These are phyloP conservation scores for Struthio camelus DNA, from an alignment of 2,113 vertebrate species.

Conservation along the genomic window DNA sequence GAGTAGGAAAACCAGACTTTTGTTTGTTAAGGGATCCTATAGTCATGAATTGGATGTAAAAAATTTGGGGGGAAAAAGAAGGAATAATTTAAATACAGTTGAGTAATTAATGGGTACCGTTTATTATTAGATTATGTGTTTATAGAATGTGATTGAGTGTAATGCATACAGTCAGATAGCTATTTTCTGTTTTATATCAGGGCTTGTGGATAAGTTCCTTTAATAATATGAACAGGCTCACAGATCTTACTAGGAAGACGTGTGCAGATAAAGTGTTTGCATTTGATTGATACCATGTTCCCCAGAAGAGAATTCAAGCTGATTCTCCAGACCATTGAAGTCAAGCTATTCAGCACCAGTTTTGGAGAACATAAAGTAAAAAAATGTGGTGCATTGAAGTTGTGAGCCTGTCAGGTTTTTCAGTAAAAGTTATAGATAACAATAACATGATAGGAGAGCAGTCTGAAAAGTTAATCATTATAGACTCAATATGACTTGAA, in stretches of 20 bases:
- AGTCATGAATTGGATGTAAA: background rate
- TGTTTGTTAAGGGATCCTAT: background rate
- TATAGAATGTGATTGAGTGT: background rate
- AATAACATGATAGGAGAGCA: background rate
- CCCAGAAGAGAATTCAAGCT: background rate
- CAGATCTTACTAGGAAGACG: background rate
- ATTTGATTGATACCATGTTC: background rate
- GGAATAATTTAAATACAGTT: background rate
- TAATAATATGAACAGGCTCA: background rate
- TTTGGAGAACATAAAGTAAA: background rate
- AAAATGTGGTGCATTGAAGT: background rate
- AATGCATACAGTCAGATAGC: background rate
- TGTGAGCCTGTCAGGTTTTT: background rate
- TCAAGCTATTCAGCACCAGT: background rate
- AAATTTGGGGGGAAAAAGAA: background rate
- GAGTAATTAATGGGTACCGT: background rate
- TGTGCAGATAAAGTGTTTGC: background rate
- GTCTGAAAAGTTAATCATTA: background rate
- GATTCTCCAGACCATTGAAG: background rate
- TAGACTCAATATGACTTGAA: background rate
- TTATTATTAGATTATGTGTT: background rate
- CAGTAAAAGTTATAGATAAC: background rate
- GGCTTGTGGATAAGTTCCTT: background rate
- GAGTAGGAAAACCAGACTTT: background rate
- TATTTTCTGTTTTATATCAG: background rate